Evolutionary conservation across 2,113 vertebrate genomes (phyloP).

Genomic region (Hippocampus guttulatus): DNA sequence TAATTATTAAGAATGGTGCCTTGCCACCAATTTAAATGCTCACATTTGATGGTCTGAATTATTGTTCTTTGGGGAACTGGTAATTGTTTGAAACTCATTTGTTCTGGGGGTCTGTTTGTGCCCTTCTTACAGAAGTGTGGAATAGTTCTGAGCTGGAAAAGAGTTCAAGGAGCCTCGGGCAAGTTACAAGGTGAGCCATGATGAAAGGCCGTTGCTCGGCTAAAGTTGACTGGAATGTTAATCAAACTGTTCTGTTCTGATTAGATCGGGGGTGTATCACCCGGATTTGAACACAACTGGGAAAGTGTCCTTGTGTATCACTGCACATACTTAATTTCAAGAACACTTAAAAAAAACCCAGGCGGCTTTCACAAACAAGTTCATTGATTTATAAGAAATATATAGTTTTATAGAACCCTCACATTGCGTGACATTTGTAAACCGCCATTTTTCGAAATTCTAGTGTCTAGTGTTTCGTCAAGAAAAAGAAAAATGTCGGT

Average conservation of each 20-base stretch:
- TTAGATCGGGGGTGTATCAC: too few relatives aligned
- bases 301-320: too few relatives aligned
- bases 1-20: neutral
- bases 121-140: constrained; percentile 86
- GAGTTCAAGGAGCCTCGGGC: constrained; percentile 97
- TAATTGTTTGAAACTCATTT: neutral
- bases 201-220: neutral
- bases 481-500: neutral
- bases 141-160: constrained; percentile 97
- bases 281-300: too few relatives aligned
- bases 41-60: neutral
- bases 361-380: too few relatives aligned
- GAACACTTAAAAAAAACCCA: too few relatives aligned
- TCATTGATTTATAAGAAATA: too few relatives aligned
- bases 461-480: neutral
- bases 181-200: constrained; percentile 90
- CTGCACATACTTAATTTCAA: too few relatives aligned
- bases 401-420: neutral
- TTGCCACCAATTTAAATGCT: neutral
- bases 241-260: too few relatives aligned
- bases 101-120: neutral
- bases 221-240: neutral
- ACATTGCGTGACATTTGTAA: neutral
- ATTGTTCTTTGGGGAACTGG: neutral
- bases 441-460: neutral